Evolutionary conservation across 2,113 vertebrate genomes (phyloP), one percentile per base, ranked within the genome.

Genomic region (Murina feae): DNA sequence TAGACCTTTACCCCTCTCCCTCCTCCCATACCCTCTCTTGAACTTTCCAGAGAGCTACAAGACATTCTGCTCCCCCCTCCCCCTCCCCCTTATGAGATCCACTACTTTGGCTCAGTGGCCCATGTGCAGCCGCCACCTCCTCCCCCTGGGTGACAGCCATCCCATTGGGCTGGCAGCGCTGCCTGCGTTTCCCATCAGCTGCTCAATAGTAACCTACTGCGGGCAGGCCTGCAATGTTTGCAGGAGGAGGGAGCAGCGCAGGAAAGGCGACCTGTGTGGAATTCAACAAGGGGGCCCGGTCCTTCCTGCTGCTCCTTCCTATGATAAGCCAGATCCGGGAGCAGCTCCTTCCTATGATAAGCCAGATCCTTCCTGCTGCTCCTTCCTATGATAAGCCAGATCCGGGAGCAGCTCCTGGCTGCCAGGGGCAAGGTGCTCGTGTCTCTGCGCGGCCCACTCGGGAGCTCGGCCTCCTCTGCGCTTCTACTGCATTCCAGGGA

Each of bases 141-240:
- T 9, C 0, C 65, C 16, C 60, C 63, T 14, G 32, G 35, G 81
- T 0, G 13, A 93, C 84, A 94, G 93, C 87, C 90, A 32, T 89
- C 85, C 74, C 88, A 66, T 92, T 95, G 74, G 86, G 30, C 71
- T 6, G 28, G 69, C 78, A 4, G 63, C 1, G 18, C 71, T 63
- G 44, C 93, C 98, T 98, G 98, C 90, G 74, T 97, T 98, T 98
- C 88, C 94, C 98, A 98, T 98, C 97, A 98, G 94, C 82, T n/a
- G n/a, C 60, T 94, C 96, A 88, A 93, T 96, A 97, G 94, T 97
- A 96, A 97, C 94, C 95, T 97, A 93, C 86, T 97, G 96, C 97
- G 97, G 87, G 32, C 82, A 78, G 86, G 95, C 91, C 91, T 94
- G 68, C 96, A 94, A 93, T 98, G 97, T 98, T 98, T 98, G 96